Base-by-base conservation (phyloP, 2,888 invertebrate genomes). In the Agapostemon virescens region DNA sequence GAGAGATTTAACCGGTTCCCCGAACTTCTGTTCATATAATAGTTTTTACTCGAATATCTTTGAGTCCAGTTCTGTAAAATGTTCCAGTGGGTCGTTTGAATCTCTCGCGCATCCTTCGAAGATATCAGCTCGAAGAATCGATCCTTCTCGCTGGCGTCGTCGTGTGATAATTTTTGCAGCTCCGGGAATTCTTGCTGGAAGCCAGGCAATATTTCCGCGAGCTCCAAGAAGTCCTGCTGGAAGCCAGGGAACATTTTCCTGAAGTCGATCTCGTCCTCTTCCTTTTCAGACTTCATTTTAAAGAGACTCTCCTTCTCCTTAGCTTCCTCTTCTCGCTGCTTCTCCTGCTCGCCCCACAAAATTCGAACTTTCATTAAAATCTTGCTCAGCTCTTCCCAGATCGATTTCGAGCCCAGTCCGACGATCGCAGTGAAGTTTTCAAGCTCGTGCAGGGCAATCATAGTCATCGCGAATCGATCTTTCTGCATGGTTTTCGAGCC, bases 271-370 rank as follows among this genome's bases (percentile, higher is more conserved):
- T 82, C 82, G 1, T 82, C 82, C 9, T 76, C 80, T 9, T 80
- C 75, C 20, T 61, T 67, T 13, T 67, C 66, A 9, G 36, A 38
- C n/a, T 72, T 82, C 0, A 17, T 82, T 13, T 23, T 66, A 20
- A 69, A 82, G 2, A 82, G 36, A 33, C 72, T 82, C 30, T 79
- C 20, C 20, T 80, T 70, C n/a, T 82, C 82, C 7, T 42, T 30
- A 33, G 7, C 40, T 2, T 68, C 67, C 30, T 69, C 73, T 30
- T 80, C 95, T 26, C 95, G 94, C 38, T 95, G 95, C 69, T 95
- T 94, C 88, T 97, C 95, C 86, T 97, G 96, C 77, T 95, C 94
- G 88, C 95, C 95, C 98, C 98, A 98, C 0, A 95, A 93, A 73
- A 94, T 91, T 33, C 96, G 95, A 70, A 97, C 94, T 61, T 94